Base-by-base conservation (phyloP, 2,888 invertebrate genomes). In the Orgyia antiqua region DNA sequence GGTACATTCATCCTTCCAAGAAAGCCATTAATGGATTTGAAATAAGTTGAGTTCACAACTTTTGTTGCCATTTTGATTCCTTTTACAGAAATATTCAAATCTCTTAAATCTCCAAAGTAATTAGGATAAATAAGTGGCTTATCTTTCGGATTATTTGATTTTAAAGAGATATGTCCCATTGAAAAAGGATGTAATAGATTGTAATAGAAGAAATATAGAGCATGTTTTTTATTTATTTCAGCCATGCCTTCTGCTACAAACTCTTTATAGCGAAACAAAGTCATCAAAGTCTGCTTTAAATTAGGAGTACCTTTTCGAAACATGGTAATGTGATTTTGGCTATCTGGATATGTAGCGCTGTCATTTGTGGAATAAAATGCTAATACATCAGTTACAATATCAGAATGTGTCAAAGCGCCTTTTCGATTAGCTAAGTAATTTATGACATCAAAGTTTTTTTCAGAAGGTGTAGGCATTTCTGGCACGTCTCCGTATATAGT, bases 381-480 rank as follows among this genome's bases (percentile, higher is more conserved):
- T 4, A 51, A 3, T 2, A 63, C 89, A 66, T 94, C 93, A 28
- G 89, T 78, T 13, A 24, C 2, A 8, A 88, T 80, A 1, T 69
- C 77, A 3, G 67, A 71, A 27, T 76, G 71, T 1, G 83, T 75
- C 37, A 89, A 57, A 5, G 71, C 69, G 0, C 90, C 92, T 10
- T 56, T 78, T 8, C 75, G 77, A 36, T 84, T 78, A 29, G 74
- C 73, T 2, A 88, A 58, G 55, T 89, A 92, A 3, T 78, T 36
- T 3, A 79, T 59, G 0, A 69, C 37, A 21, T 80, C 76, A 8
- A 75, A 65, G 4, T 66, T 29, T 17, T 35, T 23, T n/a, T 68
- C 56, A 17, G 8, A 5, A 10, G 1, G 10, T 17, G 24, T 8
- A 5, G 13, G 8, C 1, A 10, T 2, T n/a, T n/a, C 24, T 6